Base-by-base conservation (phyloP, 2,113 vertebrate genomes). In the Apteryx owenii region DNA sequence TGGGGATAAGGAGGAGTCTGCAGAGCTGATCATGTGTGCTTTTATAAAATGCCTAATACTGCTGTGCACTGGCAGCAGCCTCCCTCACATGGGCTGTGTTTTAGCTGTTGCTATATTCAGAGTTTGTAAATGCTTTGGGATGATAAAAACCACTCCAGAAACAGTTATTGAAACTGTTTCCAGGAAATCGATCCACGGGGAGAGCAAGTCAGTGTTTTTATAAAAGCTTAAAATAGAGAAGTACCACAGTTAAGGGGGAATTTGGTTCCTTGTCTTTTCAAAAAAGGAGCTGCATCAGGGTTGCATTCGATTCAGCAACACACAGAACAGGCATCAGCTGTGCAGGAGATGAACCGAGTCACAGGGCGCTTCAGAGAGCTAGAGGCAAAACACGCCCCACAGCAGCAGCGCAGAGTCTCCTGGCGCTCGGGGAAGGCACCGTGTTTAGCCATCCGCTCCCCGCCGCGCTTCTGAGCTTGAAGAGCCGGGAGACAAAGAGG, bases 71-170 rank as follows among this genome's bases (percentile, higher is more conserved):
- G 94, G 88, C 94, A 93, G 70, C 1, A 0, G 60, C 61, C 20
- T 33, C 58, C 65, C 61, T 95, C 77, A 82, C 81, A 91, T 86
- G 87, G 40, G 84, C 77, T 81, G 44, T 4, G 48, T 50, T 89
- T 95, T 77, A 92, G 68, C 53, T 95, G 81, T 92, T 95, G 56
- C 86, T 93, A 69, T 29, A 89, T 85, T 89, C 83, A 80, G 84
- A 90, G 89, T 95, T 73, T 94, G 78, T 87, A 79, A 93, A 91
- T 65, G 70, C 91, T 88, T 25, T 62, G 75, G 75, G 91, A 96
- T 60, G 91, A 89, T 65, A 93, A 94, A 95, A 91, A 70, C 36
- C 84, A 62, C 81, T 95, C 62, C 78, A 92, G 84, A 95, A 93
- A 92, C 50, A 94, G 81, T 79, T 89, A 85, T 51, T 85, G 85